Evolutionary conservation across 30 jellyfish, hydroid and myxozoan species (phyloP), one percentile per base, ranked within the genome.

Genomic region (Pelagia noctiluca): DNA sequence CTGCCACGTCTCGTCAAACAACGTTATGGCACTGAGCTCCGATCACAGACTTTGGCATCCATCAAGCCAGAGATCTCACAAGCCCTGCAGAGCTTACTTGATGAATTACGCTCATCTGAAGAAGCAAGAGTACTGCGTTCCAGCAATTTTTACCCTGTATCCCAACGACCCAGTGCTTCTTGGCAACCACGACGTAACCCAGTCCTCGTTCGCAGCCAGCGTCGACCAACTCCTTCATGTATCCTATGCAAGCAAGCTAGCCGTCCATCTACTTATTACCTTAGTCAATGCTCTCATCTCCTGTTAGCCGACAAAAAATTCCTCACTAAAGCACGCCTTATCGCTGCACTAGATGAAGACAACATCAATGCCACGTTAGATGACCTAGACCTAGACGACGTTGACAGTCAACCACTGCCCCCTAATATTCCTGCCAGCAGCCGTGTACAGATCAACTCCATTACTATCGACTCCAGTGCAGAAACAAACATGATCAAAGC

Each of bases 51-150:
- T 2, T 69, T 84, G 1, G 88, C 75, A 4, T 83, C 82, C 31
- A 83, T 70, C 12, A 73, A 84, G 42, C 91, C 95, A 3, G 92
- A 73, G 36, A 75, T 84, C 23, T 84, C 95, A 21, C 95, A 72
- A 63, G 95, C 92, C 0, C 5, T 84, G 50, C 72, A 84, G 24
- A 23, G 82, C 16, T 71, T 83, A 35, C 42, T 83, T 1, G 88
- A 54, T 38, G 91, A 74, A 26, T 33, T 66, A 0, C 87, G 63
- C 2, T 32, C 90, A 2, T 8, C 0, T 62, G 90, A 79, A 0
- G 90, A 79, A 36, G 23, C 78, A 5, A 13, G 73, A 23, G 35
- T 79, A 21, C 33, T 79, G 85, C 47, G 88, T 3, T 50, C 80
- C 0, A 42, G 19, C 16, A 0, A 62, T n/a, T 33, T n/a, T n/a